Conservation (phyloP, 2,113 vertebrate genomes). For the Ailurus styani region DNA sequence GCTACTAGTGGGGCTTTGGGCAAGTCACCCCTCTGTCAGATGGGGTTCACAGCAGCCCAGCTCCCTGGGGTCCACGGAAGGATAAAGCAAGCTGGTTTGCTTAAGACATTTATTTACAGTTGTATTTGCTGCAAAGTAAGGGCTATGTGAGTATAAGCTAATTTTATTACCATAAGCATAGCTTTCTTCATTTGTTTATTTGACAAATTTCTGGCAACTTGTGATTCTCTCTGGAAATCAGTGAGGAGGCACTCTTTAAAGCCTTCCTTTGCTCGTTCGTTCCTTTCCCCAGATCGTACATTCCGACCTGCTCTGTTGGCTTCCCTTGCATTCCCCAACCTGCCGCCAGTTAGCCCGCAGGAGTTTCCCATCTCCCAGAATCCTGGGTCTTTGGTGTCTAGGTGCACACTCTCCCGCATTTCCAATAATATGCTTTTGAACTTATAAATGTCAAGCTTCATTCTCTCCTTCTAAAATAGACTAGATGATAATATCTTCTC, state of each 20-base stretch:
- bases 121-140: not conserved
- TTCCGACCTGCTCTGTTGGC: not conserved
- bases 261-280: not conserved
- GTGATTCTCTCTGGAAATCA: not conserved
- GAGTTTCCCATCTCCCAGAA: not conserved
- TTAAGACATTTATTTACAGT: constrained; percentile 54
- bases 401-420: not conserved
- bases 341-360: not conserved
- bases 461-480: not conserved
- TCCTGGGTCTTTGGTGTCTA: not conserved
- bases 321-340: not conserved
- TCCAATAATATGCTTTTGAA: not conserved
- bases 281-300: not conserved
- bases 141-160: not conserved
- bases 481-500: not conserved
- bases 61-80: not conserved
- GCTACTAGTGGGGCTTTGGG: not conserved
- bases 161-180: not conserved
- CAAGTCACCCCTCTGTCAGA: not conserved
- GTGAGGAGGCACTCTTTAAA: not conserved
- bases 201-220: not conserved
- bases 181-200: not conserved
- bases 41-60: not conserved
- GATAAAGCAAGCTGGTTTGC: not conserved
- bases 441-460: not conserved